Evolutionary conservation across 2,888 invertebrate species (phyloP).

Genomic region (Polymixis lichenea): DNA sequence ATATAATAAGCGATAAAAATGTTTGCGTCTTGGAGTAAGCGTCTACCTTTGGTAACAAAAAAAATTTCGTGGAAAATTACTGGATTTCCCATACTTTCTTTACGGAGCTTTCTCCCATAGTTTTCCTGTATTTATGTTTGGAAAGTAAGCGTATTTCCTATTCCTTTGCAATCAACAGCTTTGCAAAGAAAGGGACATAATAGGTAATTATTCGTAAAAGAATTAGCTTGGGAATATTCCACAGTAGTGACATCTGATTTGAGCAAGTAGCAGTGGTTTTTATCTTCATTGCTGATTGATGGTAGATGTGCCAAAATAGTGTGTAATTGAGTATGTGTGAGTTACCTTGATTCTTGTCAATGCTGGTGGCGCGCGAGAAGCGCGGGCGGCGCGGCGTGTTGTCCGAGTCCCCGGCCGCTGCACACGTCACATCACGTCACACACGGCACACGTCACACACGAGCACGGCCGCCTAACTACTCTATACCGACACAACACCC

Average conservation of each 20-base stretch:
- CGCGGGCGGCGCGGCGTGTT: conserved; percentile 86
- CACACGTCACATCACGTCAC: conserved; percentile 64
- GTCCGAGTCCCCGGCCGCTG: conserved; percentile 80
- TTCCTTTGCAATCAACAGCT: neutral
- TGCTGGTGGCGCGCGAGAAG: conserved; percentile 89
- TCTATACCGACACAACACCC: conserved; percentile 68
- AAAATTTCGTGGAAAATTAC: neutral
- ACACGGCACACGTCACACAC: conserved; percentile 46
- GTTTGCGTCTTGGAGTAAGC: neutral
- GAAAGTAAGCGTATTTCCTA: neutral
- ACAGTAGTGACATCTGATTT: conserved; percentile 6
- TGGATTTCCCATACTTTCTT: neutral
- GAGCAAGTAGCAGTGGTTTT: neutral
- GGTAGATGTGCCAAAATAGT: neutral
- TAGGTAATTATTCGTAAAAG: neutral
- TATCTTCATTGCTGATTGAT: neutral
- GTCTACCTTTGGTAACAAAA: neutral
- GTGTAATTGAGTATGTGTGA: conserved; percentile 42
- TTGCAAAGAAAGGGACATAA: neutral
- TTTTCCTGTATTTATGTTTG: neutral
- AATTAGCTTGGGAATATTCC: neutral
- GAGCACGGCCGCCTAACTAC: conserved; percentile 52
- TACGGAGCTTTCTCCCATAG: neutral
- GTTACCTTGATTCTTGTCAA: conserved; percentile 88
- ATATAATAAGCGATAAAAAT: neutral